These are phyloP conservation scores for Leptopilina syphax DNA, from an alignment of 2,888 invertebrate genomes.

Conservation along the genomic window DNA sequence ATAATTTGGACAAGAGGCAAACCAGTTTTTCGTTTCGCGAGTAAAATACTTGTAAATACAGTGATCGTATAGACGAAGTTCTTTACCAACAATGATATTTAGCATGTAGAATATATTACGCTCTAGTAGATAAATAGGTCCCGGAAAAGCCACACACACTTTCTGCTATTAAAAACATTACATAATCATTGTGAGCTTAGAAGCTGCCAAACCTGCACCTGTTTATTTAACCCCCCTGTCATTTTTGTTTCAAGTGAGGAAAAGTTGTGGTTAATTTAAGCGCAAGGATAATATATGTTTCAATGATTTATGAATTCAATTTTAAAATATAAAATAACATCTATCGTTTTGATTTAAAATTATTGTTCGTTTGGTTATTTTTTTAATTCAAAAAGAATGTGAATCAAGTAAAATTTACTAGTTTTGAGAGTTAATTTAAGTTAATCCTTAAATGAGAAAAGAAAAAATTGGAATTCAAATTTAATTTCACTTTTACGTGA, in stretches of 20 bases:
- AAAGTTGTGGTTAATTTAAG: no score
- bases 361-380: no score
- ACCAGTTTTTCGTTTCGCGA: background rate
- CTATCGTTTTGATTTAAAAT: no score
- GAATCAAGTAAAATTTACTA: no score
- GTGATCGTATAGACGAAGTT: constrained; percentile 32
- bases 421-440: no score
- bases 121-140: constrained; percentile 46
- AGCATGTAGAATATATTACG: constrained; percentile 42
- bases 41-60: background rate
- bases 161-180: constrained; percentile 10
- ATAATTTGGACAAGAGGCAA: constrained; percentile 9
- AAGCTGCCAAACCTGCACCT: background rate
- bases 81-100: constrained; percentile 41
- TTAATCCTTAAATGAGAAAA: no score
- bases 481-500: background rate
- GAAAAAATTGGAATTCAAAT: no score
- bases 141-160: constrained; percentile 24
- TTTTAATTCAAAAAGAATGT: no score
- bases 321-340: no score
- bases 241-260: no score
- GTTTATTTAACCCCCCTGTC: background rate
- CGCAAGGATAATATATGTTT: no score
- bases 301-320: no score
- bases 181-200: background rate